Evolutionary conservation across 2,888 invertebrate genomes (phyloP), one percentile per base, ranked within the genome.

Genomic region (Drosophila ochracea): DNA sequence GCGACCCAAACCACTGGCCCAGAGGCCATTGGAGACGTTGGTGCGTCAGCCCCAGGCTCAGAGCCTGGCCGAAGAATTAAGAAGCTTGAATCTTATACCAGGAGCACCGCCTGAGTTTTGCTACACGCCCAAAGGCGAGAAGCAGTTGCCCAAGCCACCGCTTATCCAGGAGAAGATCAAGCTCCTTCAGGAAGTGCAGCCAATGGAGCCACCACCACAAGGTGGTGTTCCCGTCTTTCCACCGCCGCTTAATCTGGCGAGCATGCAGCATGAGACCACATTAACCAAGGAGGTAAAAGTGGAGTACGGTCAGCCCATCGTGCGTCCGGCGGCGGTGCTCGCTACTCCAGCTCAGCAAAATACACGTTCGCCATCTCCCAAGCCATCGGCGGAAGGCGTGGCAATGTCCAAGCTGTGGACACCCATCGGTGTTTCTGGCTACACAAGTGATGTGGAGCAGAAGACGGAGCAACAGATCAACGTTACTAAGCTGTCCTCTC

Each of bases 71-170:
- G 86, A 82, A 85, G 94, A 87, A 94, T 77, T 92, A 19, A 80
- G 83, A 49, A 86, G 94, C 68, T 94, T 95, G 57, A 94, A 94
- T 86, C 91, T 96, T 4, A 94, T 94, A 64, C 96, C 96, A 0
- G 96, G 96, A 82, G 95, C 96, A n/a, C 96, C 96, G 13, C 96
- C 96, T 41, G 95, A 96, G 93, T 95, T 96, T 55, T 95, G 95
- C 47, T 96, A 94, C 80, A 94, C 95, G 59, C 95, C 95, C 1
- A 95, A 95, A 87, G 84, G 83, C 70, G 80, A 93, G 83, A 78
- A 93, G 91, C 85, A 93, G 80, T 25, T 59, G 10, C 71, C 74
- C 0, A 81, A 77, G 50, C 93, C 93, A 64, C 94, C 94, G 55
- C 94, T 95, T 53, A 94, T 95, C 37, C 94, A 94, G n/a, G 94